Evolutionary conservation across 2,113 vertebrate genomes (phyloP), one percentile per base, ranked within the genome.

Genomic region (Myiozetetes cayanensis): DNA sequence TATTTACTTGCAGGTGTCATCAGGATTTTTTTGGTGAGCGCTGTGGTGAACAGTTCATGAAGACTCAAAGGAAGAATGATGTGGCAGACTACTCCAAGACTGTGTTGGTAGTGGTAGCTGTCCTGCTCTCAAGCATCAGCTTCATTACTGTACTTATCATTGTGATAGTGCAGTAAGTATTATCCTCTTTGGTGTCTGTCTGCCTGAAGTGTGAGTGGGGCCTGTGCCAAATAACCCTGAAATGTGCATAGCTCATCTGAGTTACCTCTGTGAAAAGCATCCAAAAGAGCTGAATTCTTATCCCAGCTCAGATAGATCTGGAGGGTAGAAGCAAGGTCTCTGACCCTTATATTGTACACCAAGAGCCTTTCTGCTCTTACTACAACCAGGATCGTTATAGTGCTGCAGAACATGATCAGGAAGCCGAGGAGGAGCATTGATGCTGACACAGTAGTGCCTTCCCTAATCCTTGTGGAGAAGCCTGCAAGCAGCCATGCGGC

Each of bases 41-140:
- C 33, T 98, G 98, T 90, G 98, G 97, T 62, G 98, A 97, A 77
- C 98, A 97, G 67, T 97, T 94, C 94, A 98, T 98, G 98, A 98
- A 98, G 96, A 97, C 96, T 49, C 97, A 97, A 17, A 97, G 56
- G 35, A 92, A 80, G 37, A 87, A 95, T 25, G 94, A 97, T 58
- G 80, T 86, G 22, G 79, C 94, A 88, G 94, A 96, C 81, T 93
- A 96, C n/a, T 97, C 98, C 5, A 97, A 97, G 94, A 97, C 97
- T 8, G 91, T 96, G 4, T 61, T 98, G 68, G 97, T 93, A 3
- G 96, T 96, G 31, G 76, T 97, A 9, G 96, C 96, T 52, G 96
- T 97, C 59, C 95, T 98, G 33, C 75, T 98, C 3, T 97, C 92
- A 1, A 89, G 95, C 2, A 1, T 97, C 80, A 97, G 94, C 96